A percentile compares a stretch with the other conserved stretches of the same genome.
Evolutionary conservation across 2,888 invertebrate genomes (phyloP).

Genomic region (Scaptomyza flava): DNA sequence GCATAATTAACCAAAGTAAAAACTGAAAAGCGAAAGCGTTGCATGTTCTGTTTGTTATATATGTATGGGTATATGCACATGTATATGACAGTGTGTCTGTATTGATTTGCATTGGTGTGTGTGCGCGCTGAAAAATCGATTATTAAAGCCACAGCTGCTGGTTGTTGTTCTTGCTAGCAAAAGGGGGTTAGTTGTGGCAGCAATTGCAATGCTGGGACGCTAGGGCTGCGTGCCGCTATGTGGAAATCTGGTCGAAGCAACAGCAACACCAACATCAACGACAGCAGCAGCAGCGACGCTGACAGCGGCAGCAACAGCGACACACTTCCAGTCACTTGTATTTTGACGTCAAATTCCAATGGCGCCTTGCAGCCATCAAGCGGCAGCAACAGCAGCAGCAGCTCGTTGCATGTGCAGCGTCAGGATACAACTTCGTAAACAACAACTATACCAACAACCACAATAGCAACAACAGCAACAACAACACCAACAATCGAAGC

Average conservation of each 20-base stretch:
- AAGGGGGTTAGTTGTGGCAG: constrained; percentile 35
- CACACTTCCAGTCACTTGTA: constrained; percentile 79
- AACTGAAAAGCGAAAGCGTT: constrained; percentile 57
- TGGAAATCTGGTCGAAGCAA: constrained; percentile 56
- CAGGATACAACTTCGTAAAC: constrained; percentile 48
- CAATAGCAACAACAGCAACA: constrained; percentile 32
- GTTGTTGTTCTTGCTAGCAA: constrained; percentile 46
- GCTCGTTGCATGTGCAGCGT: constrained; percentile 72
- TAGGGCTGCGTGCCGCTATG: constrained; percentile 75
- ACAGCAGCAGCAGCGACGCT: constrained; percentile 27
- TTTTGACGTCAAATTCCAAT: constrained; percentile 76
- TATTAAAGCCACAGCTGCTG: constrained; percentile 75
- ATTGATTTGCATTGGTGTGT: constrained; percentile 56
- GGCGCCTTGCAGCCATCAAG: constrained; percentile 73
- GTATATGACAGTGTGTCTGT: constrained; percentile 23
- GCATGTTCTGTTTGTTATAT: constrained; percentile 25
- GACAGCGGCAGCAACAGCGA: constrained; percentile 56
- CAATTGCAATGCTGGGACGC: constrained; percentile 55
- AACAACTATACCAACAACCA: constrained; percentile 23
- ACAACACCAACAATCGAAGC: constrained; percentile 38
- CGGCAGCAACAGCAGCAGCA: constrained; percentile 43
- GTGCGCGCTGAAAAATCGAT: constrained; percentile 75
- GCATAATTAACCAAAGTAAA: not conserved
- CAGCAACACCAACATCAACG: constrained; percentile 22
- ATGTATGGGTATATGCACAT: constrained; percentile 18